Evolutionary conservation across 2,888 invertebrate genomes (phyloP).

Genomic region (Sinelater perroti): DNA sequence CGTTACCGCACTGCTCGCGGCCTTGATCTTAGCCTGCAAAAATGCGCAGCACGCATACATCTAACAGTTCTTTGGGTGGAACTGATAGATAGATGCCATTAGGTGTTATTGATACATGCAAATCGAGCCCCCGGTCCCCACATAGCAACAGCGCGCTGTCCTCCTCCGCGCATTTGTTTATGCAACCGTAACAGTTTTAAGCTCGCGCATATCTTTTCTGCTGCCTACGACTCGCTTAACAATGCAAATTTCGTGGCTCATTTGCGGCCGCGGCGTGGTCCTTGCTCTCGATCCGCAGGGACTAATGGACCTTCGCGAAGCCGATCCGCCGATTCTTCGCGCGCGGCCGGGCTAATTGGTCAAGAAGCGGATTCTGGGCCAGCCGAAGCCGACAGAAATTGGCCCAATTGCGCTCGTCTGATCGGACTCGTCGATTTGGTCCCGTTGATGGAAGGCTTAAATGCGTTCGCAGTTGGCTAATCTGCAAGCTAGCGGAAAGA

Average conservation of each 20-base stretch:
- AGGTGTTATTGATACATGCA: conserved; percentile 17
- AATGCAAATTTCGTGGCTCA: conserved; percentile 4
- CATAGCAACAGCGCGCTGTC: conserved; percentile 1
- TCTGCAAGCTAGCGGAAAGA: conserved; percentile 15
- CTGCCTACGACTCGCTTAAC: conserved; percentile 7
- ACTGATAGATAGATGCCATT: conserved; percentile 3
- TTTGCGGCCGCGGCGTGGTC: background rate
- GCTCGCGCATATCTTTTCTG: conserved; percentile 11
- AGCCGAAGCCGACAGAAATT: background rate
- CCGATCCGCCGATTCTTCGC: background rate
- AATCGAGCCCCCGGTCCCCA: conserved; percentile 8
- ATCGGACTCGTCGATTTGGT: too few species aligned
- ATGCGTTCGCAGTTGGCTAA: too few species aligned
- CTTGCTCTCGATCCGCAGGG: background rate
- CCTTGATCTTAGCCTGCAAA: conserved; percentile 20
- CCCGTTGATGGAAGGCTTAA: too few species aligned
- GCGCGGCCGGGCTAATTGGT: background rate
- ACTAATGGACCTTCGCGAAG: background rate
- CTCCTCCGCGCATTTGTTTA: conserved; percentile 10
- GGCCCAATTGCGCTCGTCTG: too few species aligned
- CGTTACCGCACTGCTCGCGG: background rate
- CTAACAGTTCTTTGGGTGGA: conserved; percentile 21
- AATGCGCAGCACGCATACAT: conserved; percentile 3
- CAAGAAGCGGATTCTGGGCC: background rate
- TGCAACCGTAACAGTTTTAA: conserved; percentile 17